Base-by-base conservation (phyloP, 2,888 invertebrate species). In the Reticulitermes lucifugus region DNA sequence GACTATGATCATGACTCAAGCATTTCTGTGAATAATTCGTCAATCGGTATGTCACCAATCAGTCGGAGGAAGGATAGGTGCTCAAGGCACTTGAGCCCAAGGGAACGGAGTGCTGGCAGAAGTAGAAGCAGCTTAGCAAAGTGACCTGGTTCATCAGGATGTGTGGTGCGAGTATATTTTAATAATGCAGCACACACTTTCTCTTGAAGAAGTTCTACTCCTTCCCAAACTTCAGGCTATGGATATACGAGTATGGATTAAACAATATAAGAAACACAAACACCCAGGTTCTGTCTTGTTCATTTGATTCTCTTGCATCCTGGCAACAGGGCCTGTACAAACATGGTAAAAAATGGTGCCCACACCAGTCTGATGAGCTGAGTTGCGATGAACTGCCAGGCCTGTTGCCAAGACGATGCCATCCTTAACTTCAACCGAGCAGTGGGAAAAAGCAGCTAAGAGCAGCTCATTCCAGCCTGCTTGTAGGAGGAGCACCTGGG, bases 391-490 rank as follows among this genome's bases (percentile, higher is more conserved):
- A 86, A 98, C 94, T 86, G 96, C 96, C 90, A 97, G 94, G 85
- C 97, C 97, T 89, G 95, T 94, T 29, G 95, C 94, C 87, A 96
- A 91, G 60, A 96, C 92, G 86, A 96, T 94, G 79, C 94, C 94
- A 88, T 95, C 95, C 89, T 94, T 94, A 6, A 93, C 95, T 89
- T 96, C 96, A 90, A 98, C 96, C 86, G 98, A 98, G 88, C 98
- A 95, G 94, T 98, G 98, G 83, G 98, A 97, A 89, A 99, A 97
- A 80, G 97, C 96, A 85, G 98, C 97, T 88, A 99, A 97, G 87
- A 99, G 93, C 88, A 99, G 92, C 91, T 99, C 99, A 91, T 99
- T 99, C 99, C 99, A 99, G 21, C 98, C 93, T 86, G 97, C 95
- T 91, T 97, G 94, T 86, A 99, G 93, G 86, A 99, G 93, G 88